phyloP scores from a whole-genome alignment of 2,797 vertebrate genomes.

The Thripadectes ignobilis region DNA sequence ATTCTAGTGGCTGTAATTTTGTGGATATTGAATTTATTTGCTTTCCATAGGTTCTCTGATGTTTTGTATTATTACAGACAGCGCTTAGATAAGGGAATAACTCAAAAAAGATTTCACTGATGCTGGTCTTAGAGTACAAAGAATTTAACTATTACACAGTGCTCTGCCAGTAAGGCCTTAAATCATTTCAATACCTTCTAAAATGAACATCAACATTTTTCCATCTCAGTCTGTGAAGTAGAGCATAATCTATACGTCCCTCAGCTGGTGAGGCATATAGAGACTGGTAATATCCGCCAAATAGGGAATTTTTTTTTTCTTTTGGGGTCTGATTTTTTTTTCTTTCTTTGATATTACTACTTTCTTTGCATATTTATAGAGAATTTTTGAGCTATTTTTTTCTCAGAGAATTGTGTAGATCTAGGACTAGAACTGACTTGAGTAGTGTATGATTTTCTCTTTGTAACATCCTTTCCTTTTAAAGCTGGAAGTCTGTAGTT shows the following conservation, averaged over 20 bases:
- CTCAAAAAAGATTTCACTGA: neutral
- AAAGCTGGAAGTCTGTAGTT: rapidly evolving
- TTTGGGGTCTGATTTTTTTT: neutral
- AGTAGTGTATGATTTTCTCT: neutral
- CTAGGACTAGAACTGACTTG: neutral
- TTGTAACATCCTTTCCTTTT: neutral
- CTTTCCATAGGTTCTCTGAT: neutral
- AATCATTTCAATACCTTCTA: neutral
- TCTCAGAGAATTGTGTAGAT: neutral
- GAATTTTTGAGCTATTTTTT: neutral
- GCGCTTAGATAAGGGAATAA: neutral
- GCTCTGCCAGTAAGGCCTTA: neutral
- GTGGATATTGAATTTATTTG: neutral
- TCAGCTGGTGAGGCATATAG: neutral
- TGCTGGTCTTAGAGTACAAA: neutral
- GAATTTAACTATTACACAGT: neutral
- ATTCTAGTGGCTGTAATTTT: neutral
- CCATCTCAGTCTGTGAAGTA: neutral
- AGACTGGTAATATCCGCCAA: neutral
- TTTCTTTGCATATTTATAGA: neutral
- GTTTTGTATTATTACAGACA: neutral
- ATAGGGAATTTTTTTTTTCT: neutral
- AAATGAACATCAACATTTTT: neutral
- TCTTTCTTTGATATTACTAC: neutral
- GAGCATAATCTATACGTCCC: neutral